Evolutionary conservation across 2,888 invertebrate species (phyloP).

Genomic region (Tenthredo distinguenda): DNA sequence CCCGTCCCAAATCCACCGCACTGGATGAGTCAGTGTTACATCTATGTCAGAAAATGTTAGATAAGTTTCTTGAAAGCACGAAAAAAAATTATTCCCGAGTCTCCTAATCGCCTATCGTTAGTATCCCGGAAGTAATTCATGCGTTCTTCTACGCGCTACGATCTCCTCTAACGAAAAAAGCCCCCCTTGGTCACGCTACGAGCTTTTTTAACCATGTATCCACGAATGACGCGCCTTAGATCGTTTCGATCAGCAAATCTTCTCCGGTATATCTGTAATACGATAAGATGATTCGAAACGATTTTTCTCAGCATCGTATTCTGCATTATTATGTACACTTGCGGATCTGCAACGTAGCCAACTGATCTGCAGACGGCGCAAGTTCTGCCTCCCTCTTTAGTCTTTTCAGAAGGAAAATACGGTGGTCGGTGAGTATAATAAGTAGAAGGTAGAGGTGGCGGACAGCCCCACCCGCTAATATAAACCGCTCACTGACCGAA

Average conservation of each 20-base stretch:
- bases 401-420: constrained; percentile 22
- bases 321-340: neutral
- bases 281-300: neutral
- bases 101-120: constrained; percentile 38
- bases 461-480: constrained; percentile 77
- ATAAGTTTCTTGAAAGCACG: neutral
- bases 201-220: neutral
- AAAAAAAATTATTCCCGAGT: neutral
- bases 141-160: neutral
- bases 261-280: neutral
- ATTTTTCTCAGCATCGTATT: neutral
- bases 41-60: no score
- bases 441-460: constrained; percentile 75
- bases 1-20: neutral
- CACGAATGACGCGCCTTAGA: neutral
- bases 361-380: neutral
- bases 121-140: constrained; percentile 36
- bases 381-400: constrained; percentile 17
- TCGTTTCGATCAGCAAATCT: neutral
- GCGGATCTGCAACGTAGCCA: neutral
- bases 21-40: neutral
- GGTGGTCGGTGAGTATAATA: constrained; percentile 56
- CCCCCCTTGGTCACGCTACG: neutral
- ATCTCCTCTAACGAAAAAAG: neutral
- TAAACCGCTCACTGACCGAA: constrained; percentile 77